These are phyloP conservation scores for Agapostemon virescens DNA, from an alignment of 2,888 invertebrate species.

Conservation along the genomic window DNA sequence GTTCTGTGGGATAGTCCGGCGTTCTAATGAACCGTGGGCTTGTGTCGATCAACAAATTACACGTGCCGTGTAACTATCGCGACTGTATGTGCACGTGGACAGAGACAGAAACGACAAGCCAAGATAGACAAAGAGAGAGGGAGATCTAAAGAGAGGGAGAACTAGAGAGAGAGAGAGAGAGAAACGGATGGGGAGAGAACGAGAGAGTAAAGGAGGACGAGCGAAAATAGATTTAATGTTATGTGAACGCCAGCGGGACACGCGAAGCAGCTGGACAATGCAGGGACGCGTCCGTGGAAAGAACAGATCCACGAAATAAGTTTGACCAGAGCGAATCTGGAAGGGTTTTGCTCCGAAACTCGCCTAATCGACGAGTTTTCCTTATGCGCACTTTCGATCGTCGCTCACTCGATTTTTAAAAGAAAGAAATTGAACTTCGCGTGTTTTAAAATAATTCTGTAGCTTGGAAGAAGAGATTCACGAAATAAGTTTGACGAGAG, in stretches of 20 bases:
- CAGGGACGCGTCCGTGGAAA: neutral
- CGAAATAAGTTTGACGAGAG: neutral
- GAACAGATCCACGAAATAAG: neutral
- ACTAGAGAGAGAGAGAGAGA: neutral
- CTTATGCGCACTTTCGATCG: neutral
- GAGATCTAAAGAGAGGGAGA: neutral
- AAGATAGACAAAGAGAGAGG: neutral
- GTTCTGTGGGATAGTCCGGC: constrained; percentile 30
- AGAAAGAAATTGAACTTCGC: no score
- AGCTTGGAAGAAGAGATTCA: no score
- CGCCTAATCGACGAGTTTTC: neutral
- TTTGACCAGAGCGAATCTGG: neutral
- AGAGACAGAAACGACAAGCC: neutral
- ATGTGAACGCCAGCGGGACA: constrained; percentile 29
- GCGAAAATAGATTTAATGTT: constrained; percentile 59
- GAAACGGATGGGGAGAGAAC: neutral
- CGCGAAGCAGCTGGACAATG: constrained; percentile 12
- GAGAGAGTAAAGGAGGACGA: constrained; percentile 48
- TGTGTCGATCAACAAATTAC: constrained; percentile 55
- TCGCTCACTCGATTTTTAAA: neutral
- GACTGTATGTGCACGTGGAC: constrained; percentile 1
- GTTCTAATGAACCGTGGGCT: constrained; percentile 44
- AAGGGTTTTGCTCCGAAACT: neutral
- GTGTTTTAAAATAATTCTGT: no score
- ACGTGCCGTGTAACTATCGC: constrained; percentile 28